These are phyloP conservation scores for Falco berigora DNA, from an alignment of 2,797 vertebrate genomes.

Conservation along the genomic window DNA sequence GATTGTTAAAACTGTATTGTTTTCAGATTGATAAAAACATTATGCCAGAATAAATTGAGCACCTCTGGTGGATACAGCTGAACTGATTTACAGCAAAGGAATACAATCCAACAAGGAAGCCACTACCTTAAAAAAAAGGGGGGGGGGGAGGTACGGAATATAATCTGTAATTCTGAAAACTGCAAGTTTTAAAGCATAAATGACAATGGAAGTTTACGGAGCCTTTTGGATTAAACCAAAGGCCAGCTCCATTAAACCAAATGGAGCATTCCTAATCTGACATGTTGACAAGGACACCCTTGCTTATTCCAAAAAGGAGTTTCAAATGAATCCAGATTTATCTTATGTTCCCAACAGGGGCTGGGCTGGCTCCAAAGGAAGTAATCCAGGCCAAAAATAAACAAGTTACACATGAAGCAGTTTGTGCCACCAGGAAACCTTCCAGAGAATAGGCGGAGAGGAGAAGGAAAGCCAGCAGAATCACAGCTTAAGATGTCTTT, in stretches of 20 bases:
- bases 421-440: slow-evolving; percentile 48
- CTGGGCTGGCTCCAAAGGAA: slow-evolving; percentile 52
- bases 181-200: not conserved
- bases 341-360: slow-evolving; percentile 40
- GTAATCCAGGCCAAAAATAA: slow-evolving; percentile 50
- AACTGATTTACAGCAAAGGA: not conserved
- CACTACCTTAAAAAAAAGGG: not conserved
- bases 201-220: slow-evolving; percentile 10
- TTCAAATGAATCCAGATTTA: slow-evolving; percentile 53
- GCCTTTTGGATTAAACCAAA: slow-evolving; percentile 1
- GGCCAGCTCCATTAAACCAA: slow-evolving; percentile 35
- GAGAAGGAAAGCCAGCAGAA: slow-evolving; percentile 10
- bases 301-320: slow-evolving; percentile 42
- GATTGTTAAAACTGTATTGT: not conserved
- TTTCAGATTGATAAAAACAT: not conserved
- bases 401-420: slow-evolving; percentile 54
- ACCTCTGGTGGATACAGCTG: not conserved
- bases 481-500: not conserved
- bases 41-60: not conserved
- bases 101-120: not conserved
- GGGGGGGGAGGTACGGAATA: too few species aligned
- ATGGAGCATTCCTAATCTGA: slow-evolving; percentile 60
- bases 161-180: not conserved
- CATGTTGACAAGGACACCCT: slow-evolving; percentile 51
- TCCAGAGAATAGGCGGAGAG: slow-evolving; percentile 30